Base-by-base conservation (phyloP, 2,113 vertebrate species). In the Tautogolabrus adspersus region DNA sequence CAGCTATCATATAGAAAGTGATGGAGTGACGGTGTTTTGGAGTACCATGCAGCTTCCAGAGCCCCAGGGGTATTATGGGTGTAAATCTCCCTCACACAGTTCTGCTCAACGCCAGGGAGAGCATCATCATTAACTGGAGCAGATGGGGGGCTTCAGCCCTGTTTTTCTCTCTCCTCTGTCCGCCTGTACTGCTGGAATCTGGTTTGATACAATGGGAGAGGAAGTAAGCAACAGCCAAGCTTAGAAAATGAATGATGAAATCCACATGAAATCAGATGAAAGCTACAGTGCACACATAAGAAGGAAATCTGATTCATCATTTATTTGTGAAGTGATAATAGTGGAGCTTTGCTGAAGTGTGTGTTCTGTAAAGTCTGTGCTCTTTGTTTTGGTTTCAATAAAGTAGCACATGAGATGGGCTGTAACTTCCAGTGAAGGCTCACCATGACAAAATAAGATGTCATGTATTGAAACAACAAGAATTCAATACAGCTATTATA, bases 231-330 rank as follows among this genome's bases (percentile, higher is more conserved):
- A 65, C 82, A 87, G 79, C 83, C 46, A 16, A 67, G 77, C 74
- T 23, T 66, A 80, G 79, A 88, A 83, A 90, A 78, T 84, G 79
- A 85, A 87, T 93, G 93, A 94, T 91, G 92, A 93, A 94, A 94
- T 87, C 85, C 82, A 81, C 81, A 61, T 85, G 92, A 91, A 94
- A 94, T 92, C 83, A 82, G 75, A 89, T 84, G 89, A 91, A 90
- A 89, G 83, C 79, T 80, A 75, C 82, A 77, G 77, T 79, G 40
- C 67, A 71, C 64, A 40, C 69, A 56, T 15, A 55, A 42, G 47
- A 63, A 72, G 46, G 74, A 81, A 9, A 22, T 81, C 85, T 77
- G 85, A 91, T 85, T 88, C 86, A 85, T 93, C 83, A 86, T 88
- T 89, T 90, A 89, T 89, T 84, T 72, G 81, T 79, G 79, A 76